Evolutionary conservation across 2,888 invertebrate genomes (phyloP).

Genomic region (Philopedon plagiatum): DNA sequence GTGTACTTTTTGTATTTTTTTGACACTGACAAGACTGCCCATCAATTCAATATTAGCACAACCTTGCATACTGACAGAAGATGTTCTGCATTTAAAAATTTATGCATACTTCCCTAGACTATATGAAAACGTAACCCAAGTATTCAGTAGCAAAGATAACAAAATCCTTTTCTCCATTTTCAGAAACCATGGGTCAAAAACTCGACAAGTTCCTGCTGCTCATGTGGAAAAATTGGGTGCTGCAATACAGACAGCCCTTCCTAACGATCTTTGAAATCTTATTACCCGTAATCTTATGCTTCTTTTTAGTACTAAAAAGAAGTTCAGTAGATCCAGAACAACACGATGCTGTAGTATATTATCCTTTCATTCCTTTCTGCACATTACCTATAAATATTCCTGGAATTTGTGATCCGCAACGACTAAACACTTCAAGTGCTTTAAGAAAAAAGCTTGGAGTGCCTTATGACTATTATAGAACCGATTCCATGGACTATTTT

Average conservation of each 20-base stretch:
- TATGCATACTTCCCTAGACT: no score
- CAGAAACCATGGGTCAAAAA: slow-evolving; percentile 56
- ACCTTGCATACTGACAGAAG: no score
- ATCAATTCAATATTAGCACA: no score
- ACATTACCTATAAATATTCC: slow-evolving; percentile 52
- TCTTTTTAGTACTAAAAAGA: slow-evolving; percentile 80
- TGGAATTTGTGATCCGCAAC: neutral
- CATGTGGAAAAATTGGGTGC: slow-evolving; percentile 87
- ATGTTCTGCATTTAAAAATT: no score
- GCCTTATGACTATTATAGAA: neutral
- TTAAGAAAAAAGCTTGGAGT: neutral
- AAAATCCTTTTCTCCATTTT: slow-evolving; percentile 15
- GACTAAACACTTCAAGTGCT: neutral
- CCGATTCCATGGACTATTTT: neutral
- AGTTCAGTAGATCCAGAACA: slow-evolving; percentile 75
- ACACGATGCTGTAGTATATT: slow-evolving; percentile 64
- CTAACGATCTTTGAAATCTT: slow-evolving; percentile 79
- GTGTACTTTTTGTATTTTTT: no score
- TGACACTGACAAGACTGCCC: no score
- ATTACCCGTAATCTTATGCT: slow-evolving; percentile 77
- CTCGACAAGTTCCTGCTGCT: slow-evolving; percentile 77
- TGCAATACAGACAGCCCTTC: slow-evolving; percentile 80
- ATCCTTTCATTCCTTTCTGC: slow-evolving; percentile 62
- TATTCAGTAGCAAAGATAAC: neutral
- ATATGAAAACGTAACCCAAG: no score